A percentile compares a stretch with the other conserved stretches of the same genome.
Conservation (phyloP, 2,797 vertebrate genomes). For the Eutrigla gurnardus region DNA sequence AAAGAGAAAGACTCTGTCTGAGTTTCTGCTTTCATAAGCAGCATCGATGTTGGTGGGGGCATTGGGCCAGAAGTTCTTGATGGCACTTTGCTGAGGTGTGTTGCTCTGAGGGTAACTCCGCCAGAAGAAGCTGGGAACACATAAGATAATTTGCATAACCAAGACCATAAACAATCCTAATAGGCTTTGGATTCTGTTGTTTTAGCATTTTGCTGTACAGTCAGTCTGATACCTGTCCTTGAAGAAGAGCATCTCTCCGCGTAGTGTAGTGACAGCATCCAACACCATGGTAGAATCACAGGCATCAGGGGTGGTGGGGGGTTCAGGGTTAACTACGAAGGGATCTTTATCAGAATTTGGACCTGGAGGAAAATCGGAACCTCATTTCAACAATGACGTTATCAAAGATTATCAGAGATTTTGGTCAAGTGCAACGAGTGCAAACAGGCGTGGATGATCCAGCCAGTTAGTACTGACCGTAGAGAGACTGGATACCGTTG, state of each 20-base stretch:
- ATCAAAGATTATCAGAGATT: background rate
- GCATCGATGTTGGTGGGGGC: slow-evolving; percentile 87
- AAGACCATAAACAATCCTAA: background rate
- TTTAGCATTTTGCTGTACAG: background rate
- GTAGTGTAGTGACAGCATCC: slow-evolving; percentile 85
- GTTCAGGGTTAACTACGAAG: background rate
- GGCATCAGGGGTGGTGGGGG: slow-evolving; percentile 75
- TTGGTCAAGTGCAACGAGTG: background rate
- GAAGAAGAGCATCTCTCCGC: slow-evolving; percentile 88
- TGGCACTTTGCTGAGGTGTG: slow-evolving; percentile 78
- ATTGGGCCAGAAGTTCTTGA: slow-evolving; percentile 87
- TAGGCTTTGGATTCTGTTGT: background rate
- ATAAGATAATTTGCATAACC: slow-evolving; percentile 8
- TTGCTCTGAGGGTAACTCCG: slow-evolving; percentile 76
- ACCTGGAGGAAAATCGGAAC: slow-evolving; percentile 67
- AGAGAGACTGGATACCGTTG: slow-evolving; percentile 81
- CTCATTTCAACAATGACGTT: background rate
- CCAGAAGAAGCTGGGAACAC: slow-evolving; percentile 87
- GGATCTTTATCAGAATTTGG: slow-evolving; percentile 52
- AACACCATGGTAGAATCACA: slow-evolving; percentile 85
- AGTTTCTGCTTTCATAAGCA: slow-evolving; percentile 84
- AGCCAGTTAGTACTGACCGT: slow-evolving; percentile 64
- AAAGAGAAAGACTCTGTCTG: slow-evolving; percentile 85
- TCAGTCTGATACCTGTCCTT: slow-evolving; percentile 86
- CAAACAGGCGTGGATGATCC: background rate